phyloP scores from a whole-genome alignment of 2,888 invertebrate species.

The Falcaria lacertinaria region DNA sequence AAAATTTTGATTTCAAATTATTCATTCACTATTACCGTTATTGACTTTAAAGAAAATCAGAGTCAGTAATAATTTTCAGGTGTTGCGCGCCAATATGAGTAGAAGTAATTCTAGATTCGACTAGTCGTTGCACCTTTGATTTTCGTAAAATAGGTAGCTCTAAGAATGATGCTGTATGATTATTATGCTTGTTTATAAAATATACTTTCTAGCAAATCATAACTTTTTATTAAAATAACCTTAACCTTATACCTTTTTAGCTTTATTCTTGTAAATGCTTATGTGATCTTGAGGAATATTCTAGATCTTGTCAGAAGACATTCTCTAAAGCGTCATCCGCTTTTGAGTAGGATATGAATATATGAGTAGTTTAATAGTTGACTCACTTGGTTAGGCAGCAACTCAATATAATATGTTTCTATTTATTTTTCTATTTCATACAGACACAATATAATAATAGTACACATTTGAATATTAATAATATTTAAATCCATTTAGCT shows the following conservation, averaged over 20 bases:
- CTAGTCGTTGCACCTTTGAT: background rate
- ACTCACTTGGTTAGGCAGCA: no score
- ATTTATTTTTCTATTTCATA: no score
- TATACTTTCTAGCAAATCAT: conserved; percentile 24
- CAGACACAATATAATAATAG: no score
- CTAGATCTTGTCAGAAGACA: background rate
- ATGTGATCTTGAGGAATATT: background rate
- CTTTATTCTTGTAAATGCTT: background rate
- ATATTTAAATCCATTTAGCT: no score
- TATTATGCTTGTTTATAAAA: conserved; percentile 11
- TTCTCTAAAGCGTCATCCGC: background rate
- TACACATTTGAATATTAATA: no score
- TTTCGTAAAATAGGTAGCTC: background rate
- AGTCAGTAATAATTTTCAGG: background rate
- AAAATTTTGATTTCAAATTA: conserved; percentile 21
- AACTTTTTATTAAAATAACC: conserved; percentile 32
- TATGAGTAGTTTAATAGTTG: no score
- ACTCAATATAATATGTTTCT: no score
- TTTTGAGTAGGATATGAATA: no score
- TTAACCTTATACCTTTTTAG: conserved; percentile 23
- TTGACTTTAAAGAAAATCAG: background rate
- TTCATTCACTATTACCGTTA: conserved; percentile 4
- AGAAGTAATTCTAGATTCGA: background rate
- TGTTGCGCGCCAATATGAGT: background rate
- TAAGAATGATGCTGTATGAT: conserved; percentile 9